Percentiles rank a stretch among this genome's conserved stretches.
phyloP scores from a whole-genome alignment of 2,888 invertebrate species.

The Diogma glabrata region DNA sequence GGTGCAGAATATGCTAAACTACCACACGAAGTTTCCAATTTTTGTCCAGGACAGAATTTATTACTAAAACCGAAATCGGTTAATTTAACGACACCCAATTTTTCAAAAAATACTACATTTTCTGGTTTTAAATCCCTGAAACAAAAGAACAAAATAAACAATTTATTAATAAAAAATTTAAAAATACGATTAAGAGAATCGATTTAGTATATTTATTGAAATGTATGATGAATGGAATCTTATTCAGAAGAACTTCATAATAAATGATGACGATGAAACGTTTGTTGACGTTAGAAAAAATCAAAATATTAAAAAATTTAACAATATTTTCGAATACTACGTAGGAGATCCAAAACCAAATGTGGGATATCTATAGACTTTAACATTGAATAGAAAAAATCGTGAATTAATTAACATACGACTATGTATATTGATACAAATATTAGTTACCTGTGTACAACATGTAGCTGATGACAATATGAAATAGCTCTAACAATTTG shows the following conservation, averaged over 20 bases:
- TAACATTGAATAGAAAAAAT: no score
- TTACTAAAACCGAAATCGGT: slow-evolving; percentile 99
- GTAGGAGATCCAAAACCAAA: slow-evolving; percentile 8
- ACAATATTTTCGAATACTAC: not conserved
- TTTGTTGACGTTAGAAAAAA: not conserved
- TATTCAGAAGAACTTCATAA: no score
- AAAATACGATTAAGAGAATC: no score
- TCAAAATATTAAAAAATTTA: not conserved
- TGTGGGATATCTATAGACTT: no score
- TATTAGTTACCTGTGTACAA: slow-evolving; percentile 40
- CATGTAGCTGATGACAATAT: slow-evolving; percentile 84
- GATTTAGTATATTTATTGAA: not conserved
- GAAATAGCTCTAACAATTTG: slow-evolving; percentile 97
- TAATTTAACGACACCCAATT: slow-evolving; percentile 90
- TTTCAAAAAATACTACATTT: slow-evolving; percentile 98
- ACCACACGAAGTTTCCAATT: slow-evolving; percentile 95
- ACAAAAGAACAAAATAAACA: slow-evolving; percentile 15
- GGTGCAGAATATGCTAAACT: slow-evolving; percentile 98
- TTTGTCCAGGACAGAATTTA: slow-evolving; percentile 90
- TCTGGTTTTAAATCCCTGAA: slow-evolving; percentile 98
- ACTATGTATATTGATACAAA: no score
- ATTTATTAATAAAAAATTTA: no score
- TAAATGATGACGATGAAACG: not conserved
- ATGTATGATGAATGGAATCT: no score
- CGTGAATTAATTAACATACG: no score